Evolutionary conservation across 2,888 invertebrate genomes (phyloP).

Genomic region (Tyria jacobaeae): DNA sequence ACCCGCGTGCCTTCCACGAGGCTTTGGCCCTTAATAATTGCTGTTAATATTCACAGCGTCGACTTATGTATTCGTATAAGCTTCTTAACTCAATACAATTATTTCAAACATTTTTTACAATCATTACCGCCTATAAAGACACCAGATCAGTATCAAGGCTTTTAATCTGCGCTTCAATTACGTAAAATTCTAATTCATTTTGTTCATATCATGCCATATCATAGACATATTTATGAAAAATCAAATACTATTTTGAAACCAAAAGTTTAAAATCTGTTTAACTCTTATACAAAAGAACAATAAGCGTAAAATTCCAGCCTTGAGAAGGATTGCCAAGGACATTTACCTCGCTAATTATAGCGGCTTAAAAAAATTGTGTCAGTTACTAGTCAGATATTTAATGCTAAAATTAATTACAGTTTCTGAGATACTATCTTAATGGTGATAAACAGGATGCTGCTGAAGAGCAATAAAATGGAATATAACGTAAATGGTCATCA

Average conservation of each 20-base stretch:
- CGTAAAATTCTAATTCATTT: slow-evolving; percentile 31
- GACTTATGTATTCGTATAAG: slow-evolving; percentile 64
- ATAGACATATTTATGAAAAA: slow-evolving; percentile 60
- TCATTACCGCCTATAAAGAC: slow-evolving; percentile 28
- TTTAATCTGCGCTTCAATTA: slow-evolving; percentile 27
- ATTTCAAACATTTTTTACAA: slow-evolving; percentile 13
- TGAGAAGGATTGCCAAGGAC: neutral
- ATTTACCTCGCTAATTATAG: neutral
- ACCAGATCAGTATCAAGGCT: slow-evolving; percentile 40
- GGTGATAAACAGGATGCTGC: neutral
- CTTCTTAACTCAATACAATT: slow-evolving; percentile 61
- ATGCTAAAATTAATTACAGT: neutral
- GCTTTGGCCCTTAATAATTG: slow-evolving; percentile 65
- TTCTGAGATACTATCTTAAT: neutral
- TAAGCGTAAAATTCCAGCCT: neutral
- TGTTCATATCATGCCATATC: no score
- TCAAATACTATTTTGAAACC: no score
- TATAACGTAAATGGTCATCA: no score
- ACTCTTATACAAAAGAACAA: no score
- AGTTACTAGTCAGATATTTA: neutral
- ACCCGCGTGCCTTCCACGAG: slow-evolving; percentile 61
- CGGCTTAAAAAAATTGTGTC: neutral
- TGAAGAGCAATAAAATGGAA: no score
- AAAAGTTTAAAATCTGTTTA: no score
- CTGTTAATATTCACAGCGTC: slow-evolving; percentile 70